phyloP scores from a whole-genome alignment of 1,140 invertebrate genomes.

The Drosophila sucinea region DNA sequence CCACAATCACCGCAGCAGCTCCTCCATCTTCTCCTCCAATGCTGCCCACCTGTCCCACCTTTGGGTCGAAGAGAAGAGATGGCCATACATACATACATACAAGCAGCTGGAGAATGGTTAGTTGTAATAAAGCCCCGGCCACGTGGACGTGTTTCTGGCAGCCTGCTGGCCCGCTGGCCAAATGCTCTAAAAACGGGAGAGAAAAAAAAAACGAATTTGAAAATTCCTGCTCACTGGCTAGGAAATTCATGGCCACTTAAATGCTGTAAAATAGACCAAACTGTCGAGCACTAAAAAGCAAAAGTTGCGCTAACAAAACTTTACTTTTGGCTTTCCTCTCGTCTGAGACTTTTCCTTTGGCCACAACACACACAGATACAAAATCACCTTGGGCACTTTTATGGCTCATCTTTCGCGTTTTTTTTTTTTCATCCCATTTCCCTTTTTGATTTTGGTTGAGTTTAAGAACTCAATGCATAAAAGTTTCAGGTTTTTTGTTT shows the following conservation, averaged over 20 bases:
- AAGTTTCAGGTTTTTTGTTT: constrained; percentile 64
- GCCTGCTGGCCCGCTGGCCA: constrained; percentile 34
- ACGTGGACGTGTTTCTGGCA: constrained; percentile 60
- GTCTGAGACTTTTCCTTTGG: constrained; percentile 9
- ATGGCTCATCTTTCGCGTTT: constrained; percentile 60
- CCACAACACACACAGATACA: constrained; percentile 29
- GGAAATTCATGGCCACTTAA: constrained; percentile 78
- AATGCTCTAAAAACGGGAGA: constrained; percentile 7
- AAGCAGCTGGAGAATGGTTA: constrained; percentile 20
- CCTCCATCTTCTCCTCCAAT: neutral
- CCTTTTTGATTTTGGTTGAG: constrained; percentile 46
- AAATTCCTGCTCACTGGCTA: constrained; percentile 42
- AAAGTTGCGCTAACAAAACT: constrained; percentile 68
- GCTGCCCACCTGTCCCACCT: constrained; percentile 11
- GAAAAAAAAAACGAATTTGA: neutral
- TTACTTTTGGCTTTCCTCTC: constrained; percentile 50
- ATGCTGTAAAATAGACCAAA: constrained; percentile 77
- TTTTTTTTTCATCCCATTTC: neutral
- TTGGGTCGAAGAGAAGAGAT: neutral
- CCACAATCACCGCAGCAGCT: constrained; percentile 41
- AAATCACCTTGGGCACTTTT: constrained; percentile 59
- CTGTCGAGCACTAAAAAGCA: constrained; percentile 69
- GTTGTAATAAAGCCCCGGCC: constrained; percentile 47
- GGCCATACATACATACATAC: neutral
- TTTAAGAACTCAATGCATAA: constrained; percentile 55